These are phyloP conservation scores for Bombyx mori DNA, from an alignment of 1,140 invertebrate genomes.

Conservation along the genomic window ASM3026992v2 NC_085113.1:1856501-1857000, in stretches of 20 bases:
- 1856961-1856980: neutral
- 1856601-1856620: too few species aligned
- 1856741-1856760: slow-evolving; percentile 41
- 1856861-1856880: slow-evolving; percentile 36
- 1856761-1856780: slow-evolving; percentile 42
- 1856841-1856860: slow-evolving; percentile 41
- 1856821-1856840: slow-evolving; percentile 33
- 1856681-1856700: too few species aligned
- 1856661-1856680: too few species aligned
- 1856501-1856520: too few species aligned
- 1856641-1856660: too few species aligned
- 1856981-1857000: neutral
- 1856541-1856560: too few species aligned
- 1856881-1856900: slow-evolving; percentile 41
- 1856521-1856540: too few species aligned
- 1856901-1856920: slow-evolving; percentile 27
- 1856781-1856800: slow-evolving; percentile 32
- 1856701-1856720: too few species aligned
- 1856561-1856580: too few species aligned
- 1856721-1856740: neutral
- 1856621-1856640: too few species aligned
- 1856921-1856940: slow-evolving; percentile 56
- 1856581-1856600: too few species aligned
- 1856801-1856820: slow-evolving; percentile 41
- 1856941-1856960: slow-evolving; percentile 16